These are phyloP conservation scores for Sus cebifrons DNA, from an alignment of 2,797 vertebrate species.

Conservation along the genomic window DNA sequence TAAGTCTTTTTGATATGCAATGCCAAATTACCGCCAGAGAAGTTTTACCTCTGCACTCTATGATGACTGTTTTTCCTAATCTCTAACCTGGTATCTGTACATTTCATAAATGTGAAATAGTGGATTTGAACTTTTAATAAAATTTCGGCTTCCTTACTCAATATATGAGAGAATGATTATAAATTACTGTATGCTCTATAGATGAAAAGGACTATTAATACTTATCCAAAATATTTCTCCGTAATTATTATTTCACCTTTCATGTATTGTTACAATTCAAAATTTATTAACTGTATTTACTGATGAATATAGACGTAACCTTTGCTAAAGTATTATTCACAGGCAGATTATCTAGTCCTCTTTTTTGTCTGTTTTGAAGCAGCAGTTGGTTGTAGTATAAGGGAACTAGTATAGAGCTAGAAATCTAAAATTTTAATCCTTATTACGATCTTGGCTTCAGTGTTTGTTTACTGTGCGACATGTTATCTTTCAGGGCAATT, in stretches of 20 bases:
- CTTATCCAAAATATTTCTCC: background rate
- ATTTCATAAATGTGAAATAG: background rate
- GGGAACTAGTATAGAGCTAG: background rate
- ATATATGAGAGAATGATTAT: background rate
- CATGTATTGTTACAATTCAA: background rate
- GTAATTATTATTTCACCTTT: background rate
- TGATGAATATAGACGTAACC: background rate
- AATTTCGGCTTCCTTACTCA: background rate
- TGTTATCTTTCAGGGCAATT: background rate
- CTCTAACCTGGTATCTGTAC: background rate
- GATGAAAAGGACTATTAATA: slow-evolving; percentile 11
- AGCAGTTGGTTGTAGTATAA: background rate
- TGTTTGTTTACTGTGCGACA: background rate
- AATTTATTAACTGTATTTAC: background rate
- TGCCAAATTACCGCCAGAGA: background rate
- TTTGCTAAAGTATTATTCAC: background rate
- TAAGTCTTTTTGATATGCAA: background rate
- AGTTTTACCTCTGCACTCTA: background rate
- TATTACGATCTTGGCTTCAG: background rate
- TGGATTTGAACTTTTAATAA: slow-evolving; percentile 36
- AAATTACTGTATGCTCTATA: background rate
- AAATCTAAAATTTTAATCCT: background rate
- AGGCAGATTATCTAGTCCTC: background rate
- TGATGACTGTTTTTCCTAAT: background rate
- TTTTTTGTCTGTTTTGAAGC: background rate